These are phyloP conservation scores for Squalus acanthias DNA, from an alignment of 2,797 vertebrate genomes.

Conservation along the genomic window DNA sequence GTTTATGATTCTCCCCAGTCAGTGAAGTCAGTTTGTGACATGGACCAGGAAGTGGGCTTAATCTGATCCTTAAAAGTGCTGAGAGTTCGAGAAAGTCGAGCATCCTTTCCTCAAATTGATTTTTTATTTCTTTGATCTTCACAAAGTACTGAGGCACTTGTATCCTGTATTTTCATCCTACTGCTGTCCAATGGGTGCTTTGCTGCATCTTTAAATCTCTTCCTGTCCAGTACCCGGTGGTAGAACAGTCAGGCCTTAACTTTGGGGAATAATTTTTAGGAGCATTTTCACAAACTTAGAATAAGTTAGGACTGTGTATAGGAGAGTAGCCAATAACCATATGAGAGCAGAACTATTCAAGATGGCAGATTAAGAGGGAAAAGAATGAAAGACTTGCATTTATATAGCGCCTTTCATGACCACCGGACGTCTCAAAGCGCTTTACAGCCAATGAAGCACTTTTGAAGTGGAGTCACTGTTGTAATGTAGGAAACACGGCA, in stretches of 20 bases:
- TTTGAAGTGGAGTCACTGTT: no score
- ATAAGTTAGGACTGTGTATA: neutral
- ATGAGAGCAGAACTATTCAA: no score
- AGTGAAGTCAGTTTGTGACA: neutral
- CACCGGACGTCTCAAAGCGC: no score
- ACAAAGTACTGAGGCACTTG: neutral
- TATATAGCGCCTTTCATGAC: no score
- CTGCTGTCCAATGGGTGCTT: neutral
- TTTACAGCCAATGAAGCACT: no score
- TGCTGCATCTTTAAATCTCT: neutral
- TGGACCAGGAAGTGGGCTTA: neutral
- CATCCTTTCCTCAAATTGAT: neutral
- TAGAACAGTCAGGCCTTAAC: neutral
- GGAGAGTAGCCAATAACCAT: neutral
- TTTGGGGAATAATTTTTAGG: neutral
- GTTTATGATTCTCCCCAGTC: neutral
- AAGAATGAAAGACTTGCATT: no score
- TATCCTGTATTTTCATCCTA: neutral
- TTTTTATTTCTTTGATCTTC: conserved; percentile 13
- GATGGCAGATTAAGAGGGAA: neutral
- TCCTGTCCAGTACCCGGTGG: neutral
- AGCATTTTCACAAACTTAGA: neutral
- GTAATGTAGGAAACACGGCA: no score
- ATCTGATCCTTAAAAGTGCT: neutral
- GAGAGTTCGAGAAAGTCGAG: neutral